Evolutionary conservation across 2,797 vertebrate species (phyloP), one percentile per base, ranked within the genome.

Genomic region (Rhinatrema bivittatum): DNA sequence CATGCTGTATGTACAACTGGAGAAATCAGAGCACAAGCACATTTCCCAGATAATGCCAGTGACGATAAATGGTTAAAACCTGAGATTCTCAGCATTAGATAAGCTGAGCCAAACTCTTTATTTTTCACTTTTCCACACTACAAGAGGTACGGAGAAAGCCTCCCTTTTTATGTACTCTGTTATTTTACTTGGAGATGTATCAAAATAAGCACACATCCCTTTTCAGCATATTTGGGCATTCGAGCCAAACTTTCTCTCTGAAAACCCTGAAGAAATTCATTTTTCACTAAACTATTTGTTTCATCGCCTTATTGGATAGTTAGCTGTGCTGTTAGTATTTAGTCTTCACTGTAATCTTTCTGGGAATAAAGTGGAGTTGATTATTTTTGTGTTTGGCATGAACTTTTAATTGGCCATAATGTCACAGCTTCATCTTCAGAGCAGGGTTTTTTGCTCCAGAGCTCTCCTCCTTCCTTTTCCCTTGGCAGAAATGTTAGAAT

Each of bases 131-230:
- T 14, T 36, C 17, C 21, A 9, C 37, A 46, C 32, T 16, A 18
- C 21, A 31, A 41, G 18, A 24, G 39, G 20, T 11, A 42, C 39
- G 32, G 39, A n/a, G 20, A 41, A 20, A 36, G 35, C 17, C 39
- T 19, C 26, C 42, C 16, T 42, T 42, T 42, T 36, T 42, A 43
- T 42, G 43, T 50, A 38, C 21, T 18, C 21, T 25, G 21, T 30
- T 38, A 28, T 42, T 43, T 37, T 42, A 33, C 13, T 11, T 50
- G 47, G 47, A 18, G 14, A 16, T 7, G 33, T 29, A 39, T 47
- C 48, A 67, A 42, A 42, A 42, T 39, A 58, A 63, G 25, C 11
- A 27, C 4, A 5, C 50, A 17, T 22, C 20, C 11, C 45, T 53
- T 52, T 35, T 32, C 21, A 46, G 30, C 56, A 18, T 27, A 29